phyloP scores from a whole-genome alignment of 2,888 invertebrate species.

The Agonopterix arenella region DNA sequence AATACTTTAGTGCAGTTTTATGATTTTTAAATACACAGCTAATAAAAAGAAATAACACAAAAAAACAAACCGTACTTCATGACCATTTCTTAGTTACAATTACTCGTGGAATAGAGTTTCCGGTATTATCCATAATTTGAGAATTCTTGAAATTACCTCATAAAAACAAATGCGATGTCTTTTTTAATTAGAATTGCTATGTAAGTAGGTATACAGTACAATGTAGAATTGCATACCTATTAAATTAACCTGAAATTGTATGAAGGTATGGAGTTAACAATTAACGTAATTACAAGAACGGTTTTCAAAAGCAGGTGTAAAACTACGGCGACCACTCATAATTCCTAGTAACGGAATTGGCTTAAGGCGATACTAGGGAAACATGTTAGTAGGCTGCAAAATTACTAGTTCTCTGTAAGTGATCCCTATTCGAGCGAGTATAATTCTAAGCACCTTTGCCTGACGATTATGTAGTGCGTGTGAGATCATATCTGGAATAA shows the following conservation, averaged over 20 bases:
- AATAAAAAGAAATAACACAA: not conserved
- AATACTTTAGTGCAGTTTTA: not conserved
- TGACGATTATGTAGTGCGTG: conserved; percentile 33
- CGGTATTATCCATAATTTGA: conserved; percentile 2
- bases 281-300: conserved; percentile 66
- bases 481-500: conserved; percentile 10
- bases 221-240: not conserved
- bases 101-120: conserved; percentile 2
- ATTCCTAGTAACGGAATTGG: conserved; percentile 67
- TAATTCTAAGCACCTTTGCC: conserved; percentile 60
- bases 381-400: conserved; percentile 62
- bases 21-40: not conserved
- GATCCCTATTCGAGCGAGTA: conserved; percentile 33
- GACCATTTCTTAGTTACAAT: not conserved
- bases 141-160: conserved; percentile 1
- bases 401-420: conserved; percentile 61
- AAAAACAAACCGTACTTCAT: not conserved
- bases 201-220: not conserved
- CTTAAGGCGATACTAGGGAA: conserved; percentile 65
- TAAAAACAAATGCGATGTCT: not conserved
- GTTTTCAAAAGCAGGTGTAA: conserved; percentile 68
- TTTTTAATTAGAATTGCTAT: conserved; percentile 4
- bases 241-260: conserved; percentile 14
- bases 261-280: conserved; percentile 42
- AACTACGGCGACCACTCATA: conserved; percentile 53